Conservation (phyloP, 2,888 invertebrate species). For the Hermaeophaga mercurialis region DNA sequence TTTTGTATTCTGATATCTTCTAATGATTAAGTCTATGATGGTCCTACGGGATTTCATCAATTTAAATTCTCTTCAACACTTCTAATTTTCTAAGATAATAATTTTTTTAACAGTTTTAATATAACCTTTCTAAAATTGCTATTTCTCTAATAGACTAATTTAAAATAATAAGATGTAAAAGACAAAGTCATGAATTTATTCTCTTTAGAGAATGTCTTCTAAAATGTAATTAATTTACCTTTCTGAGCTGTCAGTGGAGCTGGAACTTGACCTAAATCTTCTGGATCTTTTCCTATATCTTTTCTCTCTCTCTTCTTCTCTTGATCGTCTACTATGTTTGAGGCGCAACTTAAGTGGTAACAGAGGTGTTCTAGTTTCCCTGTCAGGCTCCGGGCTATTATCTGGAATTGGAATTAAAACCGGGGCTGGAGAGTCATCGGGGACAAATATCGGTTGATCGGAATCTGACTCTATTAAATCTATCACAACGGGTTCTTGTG, state of each 20-base stretch:
- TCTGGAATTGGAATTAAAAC: slow-evolving; percentile 27
- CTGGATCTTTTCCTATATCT: slow-evolving; percentile 25
- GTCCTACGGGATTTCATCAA: too few species aligned
- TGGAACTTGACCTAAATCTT: slow-evolving; percentile 28
- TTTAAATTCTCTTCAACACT: too few species aligned
- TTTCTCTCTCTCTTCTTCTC: slow-evolving; percentile 36
- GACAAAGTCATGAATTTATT: too few species aligned
- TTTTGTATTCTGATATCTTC: too few species aligned
- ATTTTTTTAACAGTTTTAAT: too few species aligned
- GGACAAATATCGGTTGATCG: slow-evolving; percentile 49
- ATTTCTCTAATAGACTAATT: too few species aligned
- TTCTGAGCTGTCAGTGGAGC: slow-evolving; percentile 33
- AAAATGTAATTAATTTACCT: too few species aligned
- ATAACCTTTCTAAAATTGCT: too few species aligned
- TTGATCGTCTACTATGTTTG: slow-evolving; percentile 44
- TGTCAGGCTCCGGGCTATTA: slow-evolving; percentile 26
- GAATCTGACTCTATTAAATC: slow-evolving; percentile 47
- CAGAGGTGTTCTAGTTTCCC: slow-evolving; percentile 36
- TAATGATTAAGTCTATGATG: too few species aligned
- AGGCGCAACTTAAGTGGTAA: slow-evolving; percentile 46
- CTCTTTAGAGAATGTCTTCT: too few species aligned
- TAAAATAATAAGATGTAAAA: too few species aligned
- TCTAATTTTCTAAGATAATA: too few species aligned
- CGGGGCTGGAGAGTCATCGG: slow-evolving; percentile 35
- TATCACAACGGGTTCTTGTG: slow-evolving; percentile 46